A percentile compares a stretch with the other conserved stretches of the same genome.
Evolutionary conservation across 2,888 invertebrate genomes (phyloP).

Genomic region (Coenonympha glycerion): DNA sequence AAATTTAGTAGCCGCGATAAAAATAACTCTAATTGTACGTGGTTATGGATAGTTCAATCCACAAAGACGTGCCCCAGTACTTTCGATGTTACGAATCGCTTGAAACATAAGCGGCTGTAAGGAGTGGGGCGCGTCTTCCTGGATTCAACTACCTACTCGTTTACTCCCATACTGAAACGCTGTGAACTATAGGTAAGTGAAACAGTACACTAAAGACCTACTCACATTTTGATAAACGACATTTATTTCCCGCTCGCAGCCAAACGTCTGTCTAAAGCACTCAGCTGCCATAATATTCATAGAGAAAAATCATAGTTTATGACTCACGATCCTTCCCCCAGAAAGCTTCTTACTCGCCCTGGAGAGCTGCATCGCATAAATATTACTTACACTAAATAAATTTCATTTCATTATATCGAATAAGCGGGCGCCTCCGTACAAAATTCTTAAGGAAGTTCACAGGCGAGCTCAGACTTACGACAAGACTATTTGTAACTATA

Average conservation of each 20-base stretch:
- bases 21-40: too few relatives aligned
- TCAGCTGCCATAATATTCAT: slow-evolving; percentile 60
- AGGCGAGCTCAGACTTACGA: slow-evolving; percentile 8
- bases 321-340: slow-evolving; percentile 54
- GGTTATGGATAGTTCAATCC: too few relatives aligned
- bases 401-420: slow-evolving; percentile 52
- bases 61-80: too few relatives aligned
- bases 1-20: too few relatives aligned
- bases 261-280: slow-evolving; percentile 44
- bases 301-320: slow-evolving; percentile 70
- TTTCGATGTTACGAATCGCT: too few relatives aligned
- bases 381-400: slow-evolving; percentile 61
- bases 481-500: not conserved
- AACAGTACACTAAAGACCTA: slow-evolving; percentile 13
- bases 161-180: not conserved
- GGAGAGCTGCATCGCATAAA: slow-evolving; percentile 45
- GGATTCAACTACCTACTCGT: too few relatives aligned
- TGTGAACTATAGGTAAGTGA: not conserved
- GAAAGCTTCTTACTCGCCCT: slow-evolving; percentile 55
- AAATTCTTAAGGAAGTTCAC: slow-evolving; percentile 23
- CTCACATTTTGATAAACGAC: slow-evolving; percentile 31
- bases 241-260: slow-evolving; percentile 40
- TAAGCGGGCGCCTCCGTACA: slow-evolving; percentile 34
- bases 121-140: too few relatives aligned
- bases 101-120: too few relatives aligned